These are phyloP conservation scores for Hippasteria phrygiana DNA, from an alignment of 53 echinoderm and acorn worm species.

Conservation along the genomic window DNA sequence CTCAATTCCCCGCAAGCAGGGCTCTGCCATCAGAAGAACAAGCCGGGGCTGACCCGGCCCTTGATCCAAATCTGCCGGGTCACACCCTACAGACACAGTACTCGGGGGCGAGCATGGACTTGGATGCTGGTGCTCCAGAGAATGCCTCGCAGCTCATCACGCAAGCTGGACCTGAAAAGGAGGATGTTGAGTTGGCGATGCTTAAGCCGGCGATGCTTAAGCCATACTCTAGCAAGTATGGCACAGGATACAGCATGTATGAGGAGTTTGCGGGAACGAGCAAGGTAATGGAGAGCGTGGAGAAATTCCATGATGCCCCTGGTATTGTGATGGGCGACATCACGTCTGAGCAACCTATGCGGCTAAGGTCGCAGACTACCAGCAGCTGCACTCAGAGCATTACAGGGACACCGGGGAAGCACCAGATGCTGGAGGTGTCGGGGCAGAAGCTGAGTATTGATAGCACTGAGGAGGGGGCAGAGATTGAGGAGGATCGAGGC, in stretches of 20 bases:
- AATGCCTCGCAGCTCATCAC: constrained; percentile 39
- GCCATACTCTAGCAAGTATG: constrained; percentile 60
- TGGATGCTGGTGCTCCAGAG: constrained; percentile 3
- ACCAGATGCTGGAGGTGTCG: constrained; percentile 31
- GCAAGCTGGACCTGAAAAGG: constrained; percentile 32
- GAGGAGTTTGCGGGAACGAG: constrained; percentile 88
- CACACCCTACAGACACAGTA: constrained; percentile 59
- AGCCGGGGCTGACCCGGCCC: background rate
- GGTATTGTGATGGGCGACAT: constrained; percentile 24
- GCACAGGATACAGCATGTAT: constrained; percentile 83
- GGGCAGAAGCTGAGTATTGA: constrained; percentile 49
- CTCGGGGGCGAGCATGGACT: constrained; percentile 44
- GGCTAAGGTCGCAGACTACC: constrained; percentile 29
- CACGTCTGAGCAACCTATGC: background rate
- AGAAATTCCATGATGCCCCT: constrained; percentile 21
- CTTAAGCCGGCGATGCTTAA: constrained; percentile 49
- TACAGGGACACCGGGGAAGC: constrained; percentile 45
- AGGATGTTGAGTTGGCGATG: constrained; percentile 12
- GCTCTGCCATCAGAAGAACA: constrained; percentile 61
- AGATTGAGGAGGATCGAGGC: background rate
- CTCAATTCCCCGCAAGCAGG: constrained; percentile 72
- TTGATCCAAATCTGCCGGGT: constrained; percentile 18
- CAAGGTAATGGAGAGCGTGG: constrained; percentile 23
- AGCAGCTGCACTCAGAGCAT: constrained; percentile 48
- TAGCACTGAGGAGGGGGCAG: constrained; percentile 25